Percentiles rank a stretch among this genome's conserved stretches.
phyloP scores from a whole-genome alignment of 2,113 vertebrate species.

The Hymenochirus boettgeri region DNA sequence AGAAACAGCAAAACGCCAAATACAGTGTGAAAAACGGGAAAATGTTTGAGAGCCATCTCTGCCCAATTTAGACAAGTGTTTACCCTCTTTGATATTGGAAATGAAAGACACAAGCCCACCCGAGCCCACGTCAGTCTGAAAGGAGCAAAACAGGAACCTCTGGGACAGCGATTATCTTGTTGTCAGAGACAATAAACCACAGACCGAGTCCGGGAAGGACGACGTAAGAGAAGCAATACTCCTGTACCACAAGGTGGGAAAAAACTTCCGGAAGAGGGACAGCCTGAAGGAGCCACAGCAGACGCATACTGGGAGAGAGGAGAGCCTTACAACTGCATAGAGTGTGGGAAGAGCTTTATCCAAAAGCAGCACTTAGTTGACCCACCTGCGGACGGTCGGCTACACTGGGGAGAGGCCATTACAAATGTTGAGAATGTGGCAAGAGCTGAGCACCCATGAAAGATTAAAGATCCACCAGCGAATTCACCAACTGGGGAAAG shows the following conservation, averaged over 20 bases:
- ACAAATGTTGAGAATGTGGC: constrained; percentile 33
- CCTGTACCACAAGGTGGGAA: constrained; percentile 31
- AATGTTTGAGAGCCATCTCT: not conserved
- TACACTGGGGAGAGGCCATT: constrained; percentile 26
- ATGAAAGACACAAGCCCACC: not conserved
- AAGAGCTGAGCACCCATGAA: constrained; percentile 54
- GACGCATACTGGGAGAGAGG: constrained; percentile 22
- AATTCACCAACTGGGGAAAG: constrained; percentile 32
- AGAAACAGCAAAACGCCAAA: not conserved
- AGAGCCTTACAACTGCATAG: constrained; percentile 29
- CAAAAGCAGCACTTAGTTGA: constrained; percentile 32
- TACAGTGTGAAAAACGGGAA: constrained; percentile 23
- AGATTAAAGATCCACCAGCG: constrained; percentile 63
- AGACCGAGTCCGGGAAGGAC: not conserved
- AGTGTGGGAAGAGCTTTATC: constrained; percentile 37
- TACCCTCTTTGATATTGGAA: not conserved
- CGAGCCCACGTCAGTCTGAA: not conserved
- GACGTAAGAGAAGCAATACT: constrained; percentile 29
- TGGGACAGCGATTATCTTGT: not conserved
- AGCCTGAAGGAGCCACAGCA: constrained; percentile 35
- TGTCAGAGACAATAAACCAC: not conserved
- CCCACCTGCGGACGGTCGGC: constrained; percentile 28
- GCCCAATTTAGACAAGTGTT: not conserved
- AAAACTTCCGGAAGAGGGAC: constrained; percentile 34
- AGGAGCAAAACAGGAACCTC: not conserved